Evolutionary conservation across 2,888 invertebrate species (phyloP).

Genomic region (Drosophila anceps): DNA sequence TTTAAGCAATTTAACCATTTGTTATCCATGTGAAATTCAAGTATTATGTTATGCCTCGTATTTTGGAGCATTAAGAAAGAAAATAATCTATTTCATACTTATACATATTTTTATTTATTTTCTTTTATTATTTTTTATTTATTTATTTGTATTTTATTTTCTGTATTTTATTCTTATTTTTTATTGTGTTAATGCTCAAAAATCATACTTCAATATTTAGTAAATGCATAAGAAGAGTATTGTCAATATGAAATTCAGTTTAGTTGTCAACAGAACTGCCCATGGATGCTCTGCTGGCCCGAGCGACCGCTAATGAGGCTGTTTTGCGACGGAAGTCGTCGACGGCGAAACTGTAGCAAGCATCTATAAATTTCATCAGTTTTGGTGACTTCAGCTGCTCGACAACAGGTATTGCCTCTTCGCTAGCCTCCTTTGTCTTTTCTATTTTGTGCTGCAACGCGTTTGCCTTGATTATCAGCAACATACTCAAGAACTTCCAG

Average conservation of each 20-base stretch:
- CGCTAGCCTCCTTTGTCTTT: slow-evolving; percentile 65
- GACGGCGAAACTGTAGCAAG: not conserved
- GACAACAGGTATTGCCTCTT: slow-evolving; percentile 48
- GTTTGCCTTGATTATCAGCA: slow-evolving; percentile 76
- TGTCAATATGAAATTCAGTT: too few relatives aligned
- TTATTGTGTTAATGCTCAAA: too few relatives aligned
- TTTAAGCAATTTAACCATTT: too few relatives aligned
- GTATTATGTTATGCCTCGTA: too few relatives aligned
- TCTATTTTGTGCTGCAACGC: slow-evolving; percentile 78
- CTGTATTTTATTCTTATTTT: too few relatives aligned
- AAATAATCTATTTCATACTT: too few relatives aligned
- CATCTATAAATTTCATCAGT: slow-evolving; percentile 21
- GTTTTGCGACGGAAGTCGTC: slow-evolving; percentile 17
- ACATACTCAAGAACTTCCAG: slow-evolving; percentile 73
- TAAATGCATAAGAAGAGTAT: not conserved
- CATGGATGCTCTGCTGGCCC: not conserved
- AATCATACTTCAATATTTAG: not conserved
- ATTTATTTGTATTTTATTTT: too few relatives aligned
- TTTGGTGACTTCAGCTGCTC: not conserved
- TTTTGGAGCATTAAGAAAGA: too few relatives aligned
- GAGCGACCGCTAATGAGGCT: slow-evolving; percentile 1
- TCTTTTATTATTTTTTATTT: too few relatives aligned
- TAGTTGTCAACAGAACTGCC: not conserved
- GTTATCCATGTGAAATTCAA: too few relatives aligned
- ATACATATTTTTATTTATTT: too few relatives aligned